Percentiles rank a stretch among this genome's conserved stretches.
Conservation (phyloP, 2,797 vertebrate species). For the Atherinosoma microstoma region DNA sequence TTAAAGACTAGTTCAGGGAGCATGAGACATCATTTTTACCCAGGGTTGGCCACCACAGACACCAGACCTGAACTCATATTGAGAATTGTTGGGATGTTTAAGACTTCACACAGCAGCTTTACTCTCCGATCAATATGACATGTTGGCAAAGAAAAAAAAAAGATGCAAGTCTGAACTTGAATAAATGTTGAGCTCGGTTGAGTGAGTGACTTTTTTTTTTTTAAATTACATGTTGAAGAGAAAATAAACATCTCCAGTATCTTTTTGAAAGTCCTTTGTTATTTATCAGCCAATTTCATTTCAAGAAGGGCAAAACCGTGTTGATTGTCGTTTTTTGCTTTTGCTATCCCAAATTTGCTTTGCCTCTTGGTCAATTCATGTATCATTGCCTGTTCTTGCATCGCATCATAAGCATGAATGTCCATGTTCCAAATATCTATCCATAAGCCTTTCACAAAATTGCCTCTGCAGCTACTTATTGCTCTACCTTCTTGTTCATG, state of each 20-base stretch:
- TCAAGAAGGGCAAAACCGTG: too few relatives aligned
- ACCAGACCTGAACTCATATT: background rate
- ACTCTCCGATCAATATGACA: background rate
- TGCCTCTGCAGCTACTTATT: too few relatives aligned
- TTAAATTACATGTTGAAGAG: background rate
- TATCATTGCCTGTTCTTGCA: too few relatives aligned
- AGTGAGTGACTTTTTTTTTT: too few relatives aligned
- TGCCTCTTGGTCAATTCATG: too few relatives aligned
- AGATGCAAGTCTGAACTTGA: too few relatives aligned
- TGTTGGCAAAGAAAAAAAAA: too few relatives aligned
- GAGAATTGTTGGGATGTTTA: background rate
- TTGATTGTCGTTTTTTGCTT: background rate
- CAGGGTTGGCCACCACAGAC: background rate
- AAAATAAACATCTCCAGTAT: background rate
- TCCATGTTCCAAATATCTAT: too few relatives aligned
- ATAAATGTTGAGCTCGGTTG: too few relatives aligned
- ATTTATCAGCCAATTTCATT: background rate
- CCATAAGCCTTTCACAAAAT: too few relatives aligned
- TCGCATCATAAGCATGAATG: too few relatives aligned
- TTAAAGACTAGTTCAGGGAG: background rate
- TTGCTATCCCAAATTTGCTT: background rate
- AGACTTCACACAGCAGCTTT: background rate
- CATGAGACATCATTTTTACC: background rate
- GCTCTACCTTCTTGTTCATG: too few relatives aligned
- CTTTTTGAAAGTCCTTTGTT: background rate